Evolutionary conservation across 2,113 vertebrate species (phyloP).

Genomic region (Mesocricetus auratus): DNA sequence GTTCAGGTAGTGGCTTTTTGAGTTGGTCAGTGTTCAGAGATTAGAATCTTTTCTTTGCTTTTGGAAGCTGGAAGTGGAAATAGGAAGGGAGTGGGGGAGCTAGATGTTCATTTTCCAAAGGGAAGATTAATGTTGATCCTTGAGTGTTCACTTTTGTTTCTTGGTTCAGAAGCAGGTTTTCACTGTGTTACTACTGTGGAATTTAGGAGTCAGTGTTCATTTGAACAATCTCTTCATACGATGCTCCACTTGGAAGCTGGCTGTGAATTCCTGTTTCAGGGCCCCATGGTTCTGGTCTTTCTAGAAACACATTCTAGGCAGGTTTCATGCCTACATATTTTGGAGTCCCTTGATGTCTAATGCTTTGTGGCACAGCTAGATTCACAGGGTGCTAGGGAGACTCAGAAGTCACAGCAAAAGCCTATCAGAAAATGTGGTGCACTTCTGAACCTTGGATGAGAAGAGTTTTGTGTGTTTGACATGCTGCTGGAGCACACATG

Average conservation of each 20-base stretch:
- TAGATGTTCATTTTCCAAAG: neutral
- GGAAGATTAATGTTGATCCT: neutral
- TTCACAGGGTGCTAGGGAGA: neutral
- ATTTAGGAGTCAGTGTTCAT: neutral
- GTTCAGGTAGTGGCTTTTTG: neutral
- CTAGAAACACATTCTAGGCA: neutral
- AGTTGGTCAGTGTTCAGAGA: neutral
- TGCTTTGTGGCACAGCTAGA: neutral
- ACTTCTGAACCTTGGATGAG: neutral
- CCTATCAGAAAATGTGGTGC: neutral
- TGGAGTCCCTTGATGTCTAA: neutral
- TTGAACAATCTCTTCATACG: neutral
- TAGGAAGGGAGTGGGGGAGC: neutral
- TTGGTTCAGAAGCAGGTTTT: neutral
- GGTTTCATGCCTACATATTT: neutral
- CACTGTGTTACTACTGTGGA: neutral
- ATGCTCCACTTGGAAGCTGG: neutral
- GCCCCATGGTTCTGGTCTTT: neutral
- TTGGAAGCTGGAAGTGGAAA: neutral
- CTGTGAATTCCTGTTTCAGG: neutral
- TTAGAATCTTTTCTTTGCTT: neutral
- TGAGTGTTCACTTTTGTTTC: neutral
- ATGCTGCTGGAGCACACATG: neutral
- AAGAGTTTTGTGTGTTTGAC: too few relatives aligned
- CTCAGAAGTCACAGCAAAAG: neutral